Base-by-base conservation (phyloP, 30 jellyfish, hydroid and myxozoan species). In the Cassiopea xamachana region DNA sequence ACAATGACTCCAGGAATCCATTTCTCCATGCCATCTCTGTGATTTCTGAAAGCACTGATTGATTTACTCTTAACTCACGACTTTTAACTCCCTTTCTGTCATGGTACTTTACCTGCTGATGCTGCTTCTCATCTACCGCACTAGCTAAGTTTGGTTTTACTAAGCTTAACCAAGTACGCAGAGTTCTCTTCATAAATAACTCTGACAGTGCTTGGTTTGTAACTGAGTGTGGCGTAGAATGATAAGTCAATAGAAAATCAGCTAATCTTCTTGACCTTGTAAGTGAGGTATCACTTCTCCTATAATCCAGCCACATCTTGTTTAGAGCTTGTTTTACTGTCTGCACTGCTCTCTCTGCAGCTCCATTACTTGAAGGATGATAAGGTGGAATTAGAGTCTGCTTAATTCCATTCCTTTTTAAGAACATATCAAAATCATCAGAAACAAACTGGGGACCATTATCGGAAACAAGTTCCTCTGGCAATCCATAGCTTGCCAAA, bases 191-290 rank as follows among this genome's bases (percentile, higher is more conserved):
- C 85, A 86, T 77, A 62, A 72, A 64, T 75, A 69, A 69, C 86
- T 87, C 82, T 45, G 86, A 91, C 62, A 97, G 97, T 76, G 94
- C 89, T 68, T 47, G 83, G 79, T 58, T 49, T 75, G 94, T 87
- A 48, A 76, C 76, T 67, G 94, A 39, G 55, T 78, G 88, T 75
- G 94, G 94, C 88, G 94, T 86, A 48, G 81, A 67, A 64, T 92
- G 80, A 74, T 86, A 86, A 50, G 83, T 64, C 68, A 59, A 85
- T 85, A 85, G 62, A 50, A 86, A 73, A 81, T 60, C 75, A 75
- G 81, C 82, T 76, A 59, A 74, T 74, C 81, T 74, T 84, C 77
- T 70, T 83, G 92, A 70, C 77, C 77, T 68, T 13, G 85, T 69
- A 45, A 73, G 4, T 46, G 77, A 73, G 43, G 92, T 69, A 75